Evolutionary conservation across 2,113 vertebrate genomes (phyloP).

Genomic region (Pitta sordida): DNA sequence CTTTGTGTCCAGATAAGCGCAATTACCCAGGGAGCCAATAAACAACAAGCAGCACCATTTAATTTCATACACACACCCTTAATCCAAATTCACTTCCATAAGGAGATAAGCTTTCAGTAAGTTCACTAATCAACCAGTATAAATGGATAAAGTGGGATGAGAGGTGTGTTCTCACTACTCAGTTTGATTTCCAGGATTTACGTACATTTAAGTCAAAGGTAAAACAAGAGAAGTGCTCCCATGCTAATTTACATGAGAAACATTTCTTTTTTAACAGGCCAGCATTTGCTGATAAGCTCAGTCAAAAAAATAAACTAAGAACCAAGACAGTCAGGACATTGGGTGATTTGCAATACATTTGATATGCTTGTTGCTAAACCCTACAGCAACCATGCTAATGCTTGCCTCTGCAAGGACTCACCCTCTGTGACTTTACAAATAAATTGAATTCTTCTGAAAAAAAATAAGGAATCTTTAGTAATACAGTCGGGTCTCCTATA

Average conservation of each 20-base stretch:
- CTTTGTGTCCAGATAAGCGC: neutral
- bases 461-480: neutral
- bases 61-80: constrained; percentile 11
- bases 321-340: neutral
- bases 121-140: neutral
- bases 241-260: neutral
- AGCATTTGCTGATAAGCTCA: neutral
- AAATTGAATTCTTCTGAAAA: neutral
- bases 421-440: neutral
- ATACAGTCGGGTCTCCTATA: too few relatives aligned
- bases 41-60: neutral
- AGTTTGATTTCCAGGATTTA: neutral
- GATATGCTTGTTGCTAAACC: neutral
- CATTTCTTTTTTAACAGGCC: neutral
- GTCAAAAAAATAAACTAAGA: neutral
- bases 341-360: neutral
- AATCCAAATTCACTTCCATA: constrained; percentile 25
- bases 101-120: constrained; percentile 28
- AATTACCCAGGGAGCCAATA: neutral
- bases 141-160: neutral
- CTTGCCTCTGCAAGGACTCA: neutral
- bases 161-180: neutral
- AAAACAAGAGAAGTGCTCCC: neutral
- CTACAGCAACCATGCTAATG: fast-evolving
- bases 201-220: neutral